These are phyloP conservation scores for Cephalopachus bancanus DNA, from an alignment of 2,797 vertebrate species.

Conservation along the genomic window DNA sequence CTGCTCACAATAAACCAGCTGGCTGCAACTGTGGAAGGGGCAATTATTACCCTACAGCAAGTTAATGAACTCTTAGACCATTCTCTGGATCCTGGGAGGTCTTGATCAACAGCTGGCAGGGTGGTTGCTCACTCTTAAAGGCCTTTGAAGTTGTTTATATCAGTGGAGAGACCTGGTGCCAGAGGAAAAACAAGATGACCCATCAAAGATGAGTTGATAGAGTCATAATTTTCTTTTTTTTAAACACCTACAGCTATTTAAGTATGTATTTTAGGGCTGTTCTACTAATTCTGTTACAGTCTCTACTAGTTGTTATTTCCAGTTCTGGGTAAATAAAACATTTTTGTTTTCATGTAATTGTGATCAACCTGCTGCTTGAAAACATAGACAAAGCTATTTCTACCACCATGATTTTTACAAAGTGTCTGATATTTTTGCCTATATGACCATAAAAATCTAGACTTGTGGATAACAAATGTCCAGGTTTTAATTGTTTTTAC, in stretches of 20 bases:
- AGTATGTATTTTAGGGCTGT: background rate
- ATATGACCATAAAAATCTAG: background rate
- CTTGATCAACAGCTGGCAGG: background rate
- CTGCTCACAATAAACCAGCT: constrained; percentile 1
- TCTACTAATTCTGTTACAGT: background rate
- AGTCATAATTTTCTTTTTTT: constrained; percentile 15
- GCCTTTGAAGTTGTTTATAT: background rate
- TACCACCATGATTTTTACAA: constrained; percentile 25
- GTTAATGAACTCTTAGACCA: constrained; percentile 6
- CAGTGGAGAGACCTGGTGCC: background rate
- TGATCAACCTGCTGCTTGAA: constrained; percentile 30
- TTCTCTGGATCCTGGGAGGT: constrained; percentile 27
- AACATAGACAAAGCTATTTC: background rate
- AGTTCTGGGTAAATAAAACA: constrained; percentile 26
- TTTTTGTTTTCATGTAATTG: constrained; percentile 7
- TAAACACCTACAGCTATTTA: background rate
- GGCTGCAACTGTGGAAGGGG: background rate
- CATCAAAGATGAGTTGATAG: background rate
- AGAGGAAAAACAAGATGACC: constrained; percentile 33
- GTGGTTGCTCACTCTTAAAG: background rate
- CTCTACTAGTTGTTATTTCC: background rate
- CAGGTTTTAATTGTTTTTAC: constrained; percentile 38
- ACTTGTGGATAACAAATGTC: background rate
- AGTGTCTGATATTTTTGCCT: constrained; percentile 25
- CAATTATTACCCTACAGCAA: background rate